A percentile compares a stretch with the other conserved stretches of the same genome.
Conservation (phyloP, 2,797 vertebrate genomes). For the Salarias fasciatus region DNA sequence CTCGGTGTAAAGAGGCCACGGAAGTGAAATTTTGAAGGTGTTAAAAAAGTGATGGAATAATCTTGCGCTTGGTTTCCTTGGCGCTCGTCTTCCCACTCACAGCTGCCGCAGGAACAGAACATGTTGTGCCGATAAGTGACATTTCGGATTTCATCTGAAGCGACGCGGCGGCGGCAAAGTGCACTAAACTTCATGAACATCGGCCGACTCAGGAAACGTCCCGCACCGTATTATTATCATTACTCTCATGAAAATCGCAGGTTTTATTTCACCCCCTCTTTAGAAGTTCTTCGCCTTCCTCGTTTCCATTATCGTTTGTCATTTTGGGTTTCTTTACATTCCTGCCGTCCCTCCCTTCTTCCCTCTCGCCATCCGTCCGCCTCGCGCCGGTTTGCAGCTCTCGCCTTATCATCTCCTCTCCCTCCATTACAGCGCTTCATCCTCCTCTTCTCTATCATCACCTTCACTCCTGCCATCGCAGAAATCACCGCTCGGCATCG, state of each 20-base stretch:
- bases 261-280: background rate
- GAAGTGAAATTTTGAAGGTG: constrained; percentile 62
- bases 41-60: constrained; percentile 66
- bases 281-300: background rate
- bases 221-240: background rate
- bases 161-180: constrained; percentile 33
- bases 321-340: constrained; percentile 29
- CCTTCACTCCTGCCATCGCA: constrained; percentile 26
- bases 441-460: constrained; percentile 45
- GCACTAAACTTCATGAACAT: constrained; percentile 31
- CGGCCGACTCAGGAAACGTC: constrained; percentile 22
- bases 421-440: constrained; percentile 42
- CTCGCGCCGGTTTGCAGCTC: constrained; percentile 9
- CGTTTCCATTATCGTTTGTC: constrained; percentile 26
- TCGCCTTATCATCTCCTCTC: constrained; percentile 42
- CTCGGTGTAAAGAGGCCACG: constrained; percentile 35
- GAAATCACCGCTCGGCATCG: constrained; percentile 43
- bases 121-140: constrained; percentile 60
- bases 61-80: constrained; percentile 54
- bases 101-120: constrained; percentile 65
- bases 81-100: constrained; percentile 69
- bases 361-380: constrained; percentile 48
- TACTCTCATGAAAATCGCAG: background rate
- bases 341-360: background rate
- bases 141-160: constrained; percentile 60